Evolutionary conservation across 2,113 vertebrate species (phyloP).

Genomic region (Perognathus longimembris): DNA sequence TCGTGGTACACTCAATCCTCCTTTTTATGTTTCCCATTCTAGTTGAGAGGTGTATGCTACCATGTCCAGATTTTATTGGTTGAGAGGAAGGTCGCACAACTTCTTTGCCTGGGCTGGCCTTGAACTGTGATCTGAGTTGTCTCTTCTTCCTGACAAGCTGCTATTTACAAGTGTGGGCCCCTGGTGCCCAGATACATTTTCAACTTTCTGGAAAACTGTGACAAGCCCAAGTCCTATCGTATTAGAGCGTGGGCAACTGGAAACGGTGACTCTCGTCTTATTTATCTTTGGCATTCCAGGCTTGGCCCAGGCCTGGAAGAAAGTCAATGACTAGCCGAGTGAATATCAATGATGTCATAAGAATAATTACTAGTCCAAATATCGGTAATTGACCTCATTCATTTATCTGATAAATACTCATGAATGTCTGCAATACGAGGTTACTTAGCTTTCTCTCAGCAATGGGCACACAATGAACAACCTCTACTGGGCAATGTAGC

Average conservation of each 20-base stretch:
- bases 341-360: not conserved
- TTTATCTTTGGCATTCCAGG: not conserved
- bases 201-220: not conserved
- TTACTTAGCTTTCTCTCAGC: not conserved
- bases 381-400: not conserved
- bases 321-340: not conserved
- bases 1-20: too few species aligned
- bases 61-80: too few species aligned
- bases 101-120: too few species aligned
- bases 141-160: too few species aligned
- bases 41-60: too few species aligned
- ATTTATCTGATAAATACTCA: not conserved
- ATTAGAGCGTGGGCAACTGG: not conserved
- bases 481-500: not conserved
- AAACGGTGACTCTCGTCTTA: not conserved
- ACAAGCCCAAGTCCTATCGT: not conserved
- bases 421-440: not conserved
- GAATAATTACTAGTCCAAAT: not conserved
- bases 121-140: too few species aligned
- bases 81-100: too few species aligned
- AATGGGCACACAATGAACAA: not conserved
- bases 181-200: not conserved
- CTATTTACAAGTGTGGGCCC: too few species aligned
- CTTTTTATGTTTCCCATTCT: too few species aligned
- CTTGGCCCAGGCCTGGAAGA: not conserved